phyloP scores from a whole-genome alignment of 2,888 invertebrate genomes.

The Drosophila planitibia region DNA sequence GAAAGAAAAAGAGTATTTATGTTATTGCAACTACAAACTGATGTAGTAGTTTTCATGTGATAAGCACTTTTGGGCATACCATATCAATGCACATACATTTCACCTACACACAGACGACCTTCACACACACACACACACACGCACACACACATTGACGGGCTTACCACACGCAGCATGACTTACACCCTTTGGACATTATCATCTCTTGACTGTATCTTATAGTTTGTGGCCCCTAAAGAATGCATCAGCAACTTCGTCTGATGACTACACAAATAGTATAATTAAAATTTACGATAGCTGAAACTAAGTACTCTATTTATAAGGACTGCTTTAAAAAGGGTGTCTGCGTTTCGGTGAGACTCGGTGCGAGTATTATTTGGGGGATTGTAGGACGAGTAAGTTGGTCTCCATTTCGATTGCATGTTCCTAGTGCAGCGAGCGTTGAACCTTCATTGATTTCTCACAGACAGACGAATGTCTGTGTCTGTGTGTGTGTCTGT shows the following conservation, averaged over 20 bases:
- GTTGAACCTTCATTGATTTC: constrained; percentile 76
- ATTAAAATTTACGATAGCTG: not conserved
- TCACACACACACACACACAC: constrained; percentile 10
- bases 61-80: constrained; percentile 9
- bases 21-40: constrained; percentile 3
- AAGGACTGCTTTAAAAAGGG: not conserved
- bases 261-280: not conserved
- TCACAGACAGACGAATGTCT: constrained; percentile 26
- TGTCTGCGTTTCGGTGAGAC: not conserved
- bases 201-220: not conserved
- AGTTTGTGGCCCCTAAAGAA: not conserved
- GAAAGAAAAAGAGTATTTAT: not conserved
- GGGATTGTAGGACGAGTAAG: constrained; percentile 6
- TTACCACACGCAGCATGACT: not conserved
- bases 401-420: constrained; percentile 34
- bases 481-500: constrained; percentile 12
- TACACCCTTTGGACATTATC: not conserved
- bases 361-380: not conserved
- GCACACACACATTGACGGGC: not conserved
- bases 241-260: not conserved
- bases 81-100: constrained; percentile 33
- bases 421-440: constrained; percentile 47
- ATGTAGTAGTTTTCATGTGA: constrained; percentile 6
- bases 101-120: constrained; percentile 21
- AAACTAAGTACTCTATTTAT: not conserved